phyloP scores from a whole-genome alignment of 1,140 invertebrate species.

The Aphidius ervi region DNA sequence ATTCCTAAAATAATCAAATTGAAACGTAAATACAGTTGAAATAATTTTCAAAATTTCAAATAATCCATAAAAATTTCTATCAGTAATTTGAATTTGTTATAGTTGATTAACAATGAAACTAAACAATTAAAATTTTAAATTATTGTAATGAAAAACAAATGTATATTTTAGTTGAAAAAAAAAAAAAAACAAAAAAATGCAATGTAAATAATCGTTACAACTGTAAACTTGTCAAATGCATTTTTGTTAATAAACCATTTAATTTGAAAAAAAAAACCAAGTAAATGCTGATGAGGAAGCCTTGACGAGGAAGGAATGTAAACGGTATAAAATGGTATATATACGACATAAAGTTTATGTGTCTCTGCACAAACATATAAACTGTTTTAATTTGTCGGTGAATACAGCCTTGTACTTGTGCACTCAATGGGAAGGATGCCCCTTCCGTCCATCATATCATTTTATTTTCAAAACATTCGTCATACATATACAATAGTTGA shows the following conservation, averaged over 20 bases:
- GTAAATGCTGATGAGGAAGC: not conserved
- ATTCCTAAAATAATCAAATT: not conserved
- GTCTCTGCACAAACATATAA: conserved; percentile 30
- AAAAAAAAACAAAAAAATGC: not conserved
- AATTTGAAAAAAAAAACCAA: conserved; percentile 18
- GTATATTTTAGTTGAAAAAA: conserved; percentile 21
- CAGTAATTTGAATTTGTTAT: not conserved
- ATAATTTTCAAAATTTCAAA: too few species aligned
- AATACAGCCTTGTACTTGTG: conserved; percentile 45
- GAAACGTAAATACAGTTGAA: too few species aligned
- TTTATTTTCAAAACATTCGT: too few species aligned
- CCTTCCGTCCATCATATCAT: not conserved
- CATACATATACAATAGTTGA: too few species aligned
- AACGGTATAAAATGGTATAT: not conserved
- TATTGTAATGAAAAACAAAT: conserved; percentile 7
- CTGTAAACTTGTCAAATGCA: conserved; percentile 26
- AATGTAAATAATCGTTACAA: conserved; percentile 26
- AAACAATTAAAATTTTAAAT: not conserved
- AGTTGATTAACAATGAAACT: not conserved
- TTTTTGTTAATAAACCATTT: conserved; percentile 8
- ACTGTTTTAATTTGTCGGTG: conserved; percentile 42
- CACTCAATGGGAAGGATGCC: conserved; percentile 43
- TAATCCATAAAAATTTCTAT: too few species aligned
- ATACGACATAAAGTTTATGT: conserved; percentile 33
- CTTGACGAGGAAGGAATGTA: not conserved